Base-by-base conservation (phyloP, 2,113 vertebrate genomes). In the Archilochus colubris region DNA sequence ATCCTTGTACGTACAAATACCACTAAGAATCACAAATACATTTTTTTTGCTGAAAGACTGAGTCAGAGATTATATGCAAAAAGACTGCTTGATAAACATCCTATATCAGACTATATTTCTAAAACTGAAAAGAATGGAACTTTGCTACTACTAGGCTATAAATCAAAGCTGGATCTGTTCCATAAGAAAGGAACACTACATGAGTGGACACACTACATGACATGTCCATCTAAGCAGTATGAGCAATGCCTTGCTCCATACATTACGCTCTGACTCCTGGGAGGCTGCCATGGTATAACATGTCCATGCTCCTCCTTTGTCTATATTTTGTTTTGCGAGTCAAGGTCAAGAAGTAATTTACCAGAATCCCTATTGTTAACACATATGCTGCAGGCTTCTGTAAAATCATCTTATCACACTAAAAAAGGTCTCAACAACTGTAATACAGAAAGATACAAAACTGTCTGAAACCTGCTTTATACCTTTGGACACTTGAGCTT, bases 131-230 rank as follows among this genome's bases (percentile, higher is more conserved):
- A 66, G 38, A 91, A 74, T 28, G 31, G 11, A 74, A 86, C 50
- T 89, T 51, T 48, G 51, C 82, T 81, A 44, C 44, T 91, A 87
- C 68, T 93, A 72, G 72, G 24, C 79, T 81, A 61, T 57, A 94
- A 93, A 96, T 78, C 79, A 88, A 80, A 95, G 74, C 57, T n/a
- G n/a, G 57, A 94, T 88, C 57, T 80, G 33, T 81, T 95, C 76
- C 82, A 81, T 90, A 94, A 93, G 58, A 83, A 75, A 38, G 36
- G 36, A 38, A 38, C 36, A 38, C 36, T 38, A 38, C 36, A 38
- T 38, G 36, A 38, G 36, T 38, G 36, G 36, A 38, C 36, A 38
- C 6, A 58, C 12, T 46, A 43, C 58, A 31, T 18, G 48, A 64
- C 68, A 68, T 0, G 1, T 24, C 48, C 75, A 6, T 44, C 44